phyloP scores from a whole-genome alignment of 1,140 invertebrate genomes.

The Sycophila sp. region DNA sequence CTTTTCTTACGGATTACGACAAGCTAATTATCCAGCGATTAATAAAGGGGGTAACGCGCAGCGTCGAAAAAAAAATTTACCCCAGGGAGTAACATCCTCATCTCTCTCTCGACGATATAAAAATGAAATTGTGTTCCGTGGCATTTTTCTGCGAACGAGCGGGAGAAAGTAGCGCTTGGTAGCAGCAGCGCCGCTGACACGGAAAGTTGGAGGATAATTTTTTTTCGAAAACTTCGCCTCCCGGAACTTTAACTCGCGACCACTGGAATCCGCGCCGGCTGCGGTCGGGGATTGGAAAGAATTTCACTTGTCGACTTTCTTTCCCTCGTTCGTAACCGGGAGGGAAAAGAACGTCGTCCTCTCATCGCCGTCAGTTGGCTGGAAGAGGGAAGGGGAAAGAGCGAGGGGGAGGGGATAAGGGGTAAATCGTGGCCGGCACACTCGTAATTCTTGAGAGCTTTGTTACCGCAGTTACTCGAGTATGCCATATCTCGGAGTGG shows the following conservation, averaged over 20 bases:
- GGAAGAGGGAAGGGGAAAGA: no score
- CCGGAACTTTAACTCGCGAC: not conserved
- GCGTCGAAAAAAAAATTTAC: not conserved
- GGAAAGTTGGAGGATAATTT: not conserved
- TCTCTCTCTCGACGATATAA: constrained; percentile 8
- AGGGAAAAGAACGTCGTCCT: no score
- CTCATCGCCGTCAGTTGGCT: no score
- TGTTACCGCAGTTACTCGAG: constrained; percentile 30
- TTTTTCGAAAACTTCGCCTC: not conserved
- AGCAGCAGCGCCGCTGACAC: not conserved
- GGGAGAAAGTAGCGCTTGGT: not conserved
- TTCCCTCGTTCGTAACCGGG: not conserved
- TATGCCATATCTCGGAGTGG: constrained; percentile 10
- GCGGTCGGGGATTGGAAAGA: constrained; percentile 1
- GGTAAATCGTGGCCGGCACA: constrained; percentile 1
- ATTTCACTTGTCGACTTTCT: constrained; percentile 21
- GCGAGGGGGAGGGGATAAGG: no score
- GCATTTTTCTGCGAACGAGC: not conserved
- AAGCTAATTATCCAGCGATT: no score
- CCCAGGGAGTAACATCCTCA: not conserved
- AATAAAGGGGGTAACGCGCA: not conserved
- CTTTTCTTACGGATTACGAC: no score
- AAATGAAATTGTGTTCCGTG: constrained; percentile 20
- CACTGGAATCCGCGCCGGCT: not conserved
- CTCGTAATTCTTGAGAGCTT: constrained; percentile 35